These are phyloP conservation scores for Napeogenes inachia DNA, from an alignment of 2,888 invertebrate species.

Conservation along the genomic window DNA sequence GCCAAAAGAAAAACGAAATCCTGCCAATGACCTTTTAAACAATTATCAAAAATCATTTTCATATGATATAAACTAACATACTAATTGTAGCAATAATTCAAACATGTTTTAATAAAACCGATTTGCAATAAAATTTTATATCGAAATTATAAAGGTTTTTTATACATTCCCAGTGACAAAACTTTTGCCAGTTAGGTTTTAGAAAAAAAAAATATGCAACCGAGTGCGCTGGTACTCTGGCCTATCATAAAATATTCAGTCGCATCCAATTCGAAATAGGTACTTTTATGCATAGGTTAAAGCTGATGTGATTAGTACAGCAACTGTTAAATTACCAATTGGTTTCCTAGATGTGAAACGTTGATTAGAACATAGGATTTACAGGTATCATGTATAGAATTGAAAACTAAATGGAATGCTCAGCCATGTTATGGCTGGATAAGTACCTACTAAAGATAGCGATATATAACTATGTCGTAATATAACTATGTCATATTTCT, in stretches of 20 bases:
- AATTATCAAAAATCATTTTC: background rate
- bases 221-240: background rate
- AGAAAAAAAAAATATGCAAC: too few relatives aligned
- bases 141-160: too few relatives aligned
- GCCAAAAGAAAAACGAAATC: conserved; percentile 15
- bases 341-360: background rate
- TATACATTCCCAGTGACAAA: too few relatives aligned
- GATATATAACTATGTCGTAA: too few relatives aligned
- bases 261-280: background rate
- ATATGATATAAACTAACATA: too few relatives aligned
- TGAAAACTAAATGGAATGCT: background rate
- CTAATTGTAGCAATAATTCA: too few relatives aligned
- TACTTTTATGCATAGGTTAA: background rate
- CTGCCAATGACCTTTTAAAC: conserved; percentile 15
- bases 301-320: background rate
- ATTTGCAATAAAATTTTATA: too few relatives aligned
- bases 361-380: background rate
- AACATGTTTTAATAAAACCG: too few relatives aligned
- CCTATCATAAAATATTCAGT: background rate
- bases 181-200: too few relatives aligned
- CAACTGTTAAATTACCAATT: background rate
- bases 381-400: background rate
- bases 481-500: too few relatives aligned
- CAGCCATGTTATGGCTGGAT: background rate
- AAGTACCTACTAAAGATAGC: background rate